A percentile compares a stretch with the other conserved stretches of the same genome.
phyloP scores from a whole-genome alignment of 2,113 vertebrate species.

The Puffinus mauretanicus region DNA sequence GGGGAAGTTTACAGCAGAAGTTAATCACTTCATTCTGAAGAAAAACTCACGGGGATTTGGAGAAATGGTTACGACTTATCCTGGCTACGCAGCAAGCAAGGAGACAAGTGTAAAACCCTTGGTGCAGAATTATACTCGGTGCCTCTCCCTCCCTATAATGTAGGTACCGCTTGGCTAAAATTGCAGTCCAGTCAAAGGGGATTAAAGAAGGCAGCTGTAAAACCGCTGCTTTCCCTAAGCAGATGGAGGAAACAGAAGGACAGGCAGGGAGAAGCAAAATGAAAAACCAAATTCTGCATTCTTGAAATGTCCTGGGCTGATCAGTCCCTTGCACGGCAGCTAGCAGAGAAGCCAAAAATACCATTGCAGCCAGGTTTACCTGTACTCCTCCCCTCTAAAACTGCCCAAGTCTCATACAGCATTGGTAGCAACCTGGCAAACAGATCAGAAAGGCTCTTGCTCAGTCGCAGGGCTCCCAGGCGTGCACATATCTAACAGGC shows the following conservation, averaged over 20 bases:
- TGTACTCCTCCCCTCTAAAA: not conserved
- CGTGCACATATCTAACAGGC: not conserved
- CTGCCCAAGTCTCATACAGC: not conserved
- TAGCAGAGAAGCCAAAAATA: not conserved
- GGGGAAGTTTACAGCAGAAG: conserved; percentile 53
- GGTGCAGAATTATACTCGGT: not conserved
- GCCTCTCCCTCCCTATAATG: not conserved
- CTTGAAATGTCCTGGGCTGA: not conserved
- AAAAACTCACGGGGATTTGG: conserved; percentile 43
- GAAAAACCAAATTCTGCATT: not conserved
- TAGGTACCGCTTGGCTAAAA: conserved; percentile 17
- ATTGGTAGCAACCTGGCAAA: not conserved
- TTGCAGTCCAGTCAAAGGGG: conserved; percentile 24
- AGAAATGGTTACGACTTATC: conserved; percentile 49
- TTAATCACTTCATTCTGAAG: conserved; percentile 66
- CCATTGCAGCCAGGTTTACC: not conserved
- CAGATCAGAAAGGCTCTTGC: not conserved
- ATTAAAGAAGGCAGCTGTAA: conserved; percentile 15
- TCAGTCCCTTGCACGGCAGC: not conserved
- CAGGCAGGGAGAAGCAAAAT: not conserved
- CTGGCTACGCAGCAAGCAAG: not conserved
- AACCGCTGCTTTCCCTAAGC: not conserved
- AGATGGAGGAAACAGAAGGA: not conserved
- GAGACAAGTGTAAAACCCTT: conserved; percentile 26
- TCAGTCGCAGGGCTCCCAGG: not conserved